Base-by-base conservation (phyloP, 2,113 vertebrate genomes). In the Vimba vimba region DNA sequence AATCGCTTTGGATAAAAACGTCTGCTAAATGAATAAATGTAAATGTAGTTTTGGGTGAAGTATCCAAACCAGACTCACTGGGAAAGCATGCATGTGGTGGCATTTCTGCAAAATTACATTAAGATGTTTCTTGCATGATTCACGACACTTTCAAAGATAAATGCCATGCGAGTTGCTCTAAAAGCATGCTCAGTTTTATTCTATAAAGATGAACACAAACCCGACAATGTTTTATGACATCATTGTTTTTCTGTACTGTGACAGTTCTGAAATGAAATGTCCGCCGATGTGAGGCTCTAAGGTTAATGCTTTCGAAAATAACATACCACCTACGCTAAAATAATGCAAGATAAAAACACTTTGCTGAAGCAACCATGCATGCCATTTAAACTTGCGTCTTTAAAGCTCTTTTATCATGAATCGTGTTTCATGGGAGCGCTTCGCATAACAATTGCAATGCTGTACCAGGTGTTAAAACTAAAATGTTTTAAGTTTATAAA, bases 291-390 rank as follows among this genome's bases (percentile, higher is more conserved):
- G 27, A 36, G 15, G 30, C 30, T 3, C 64, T 68, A 33, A 36
- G 64, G 64, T 68, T 68, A 33, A 36, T 68, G 64, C 30, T 68
- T 68, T 68, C 8, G 64, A 33, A 68, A 68, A 68, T 68, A 68
- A 68, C 3, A 7, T 68, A 1, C 30, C 15, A 68, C 30, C 64
- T 68, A 68, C 30, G 36, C 64, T 68, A 36, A 69, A 57, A 57
- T 57, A 57, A 21, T 2, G 7, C 19, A 17, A 68, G 6, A 36
- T 19, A 68, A 68, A 68, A 33, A 19, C 30, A 19, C 47, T 66
- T 68, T 68, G 15, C 6, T 36, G 15, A 68, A 19, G 17, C 15
- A 33, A 68, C 7, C 3, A 36, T 68, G 30, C 3, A 36, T 68
- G 30, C 30, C 64, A 36, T 68, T 33, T 33, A 7, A 57, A 6